Base-by-base conservation (phyloP, 2,888 invertebrate species). In the Melanotus villosus region DNA sequence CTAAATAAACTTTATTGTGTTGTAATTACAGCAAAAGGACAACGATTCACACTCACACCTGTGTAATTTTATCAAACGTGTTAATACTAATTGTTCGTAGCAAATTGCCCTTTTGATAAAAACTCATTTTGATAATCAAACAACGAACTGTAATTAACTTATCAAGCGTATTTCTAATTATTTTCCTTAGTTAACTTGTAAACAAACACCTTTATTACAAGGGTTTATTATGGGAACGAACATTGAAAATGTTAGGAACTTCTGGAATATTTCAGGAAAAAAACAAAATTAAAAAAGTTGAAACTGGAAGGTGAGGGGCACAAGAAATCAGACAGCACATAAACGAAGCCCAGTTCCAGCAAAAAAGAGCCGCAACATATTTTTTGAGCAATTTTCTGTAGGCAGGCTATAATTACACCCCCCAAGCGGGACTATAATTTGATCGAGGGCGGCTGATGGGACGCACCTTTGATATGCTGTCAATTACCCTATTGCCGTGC, bases 351-450 rank as follows among this genome's bases (percentile, higher is more conserved):
- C 68, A 67, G 43, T 62, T 57, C 68, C 36, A 45, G 34, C 56
- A 65, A 70, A 76, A 72, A 70, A 68, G 69, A 66, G 69, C 74
- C 73, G 66, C 78, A 78, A 76, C 80, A 81, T 81, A 82, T 82
- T 82, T 81, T 82, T 81, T 79, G 80, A 80, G 80, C 81, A 82
- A 83, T 83, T 83, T 84, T 82, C 81, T 81, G 77, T 78, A 79
- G 80, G 78, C 81, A 81, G 79, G 77, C 81, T 82, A 81, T 84
- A 84, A 84, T 84, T 84, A 84, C 82, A 82, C 81, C 82, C 83
- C 82, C 82, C 79, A 78, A 80, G 80, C 80, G 76, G 77, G 78
- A 76, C 82, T 82, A 82, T 83, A 83, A 83, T 83, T 79, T 81
- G 79, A 80, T 80, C 76, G 80, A 80, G 81, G 82, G 81, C 81